A percentile compares a stretch with the other conserved stretches of the same genome.
Conservation (phyloP, 1,140 invertebrate species). For the Drosophila biarmipes region DNA sequence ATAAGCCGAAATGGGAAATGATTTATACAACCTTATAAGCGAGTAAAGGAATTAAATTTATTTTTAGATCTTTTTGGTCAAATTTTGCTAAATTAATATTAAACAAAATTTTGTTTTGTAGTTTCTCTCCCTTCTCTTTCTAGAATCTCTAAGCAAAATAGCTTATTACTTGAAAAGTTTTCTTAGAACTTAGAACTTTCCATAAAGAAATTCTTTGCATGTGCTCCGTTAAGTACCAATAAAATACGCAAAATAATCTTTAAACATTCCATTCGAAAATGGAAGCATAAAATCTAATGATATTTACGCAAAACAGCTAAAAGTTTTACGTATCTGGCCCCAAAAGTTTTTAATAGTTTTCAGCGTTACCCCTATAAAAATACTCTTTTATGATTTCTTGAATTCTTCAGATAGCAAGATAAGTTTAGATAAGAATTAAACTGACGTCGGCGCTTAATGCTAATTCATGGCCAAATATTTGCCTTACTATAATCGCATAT, state of each 20-base stretch:
- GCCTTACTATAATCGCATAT: slow-evolving; percentile 26
- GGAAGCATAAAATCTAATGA: slow-evolving; percentile 22
- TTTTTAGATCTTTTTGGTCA: too few species aligned
- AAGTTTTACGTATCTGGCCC: slow-evolving; percentile 5
- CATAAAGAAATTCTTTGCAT: slow-evolving; percentile 10
- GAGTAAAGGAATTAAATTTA: too few species aligned
- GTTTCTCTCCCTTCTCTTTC: too few species aligned
- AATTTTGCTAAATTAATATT: too few species aligned
- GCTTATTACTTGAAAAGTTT: too few species aligned
- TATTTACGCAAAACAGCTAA: slow-evolving; percentile 9
- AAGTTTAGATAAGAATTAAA: slow-evolving; percentile 23
- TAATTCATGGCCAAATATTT: slow-evolving; percentile 47
- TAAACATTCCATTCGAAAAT: slow-evolving; percentile 13
- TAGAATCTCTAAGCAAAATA: too few species aligned
- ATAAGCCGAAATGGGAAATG: background rate
- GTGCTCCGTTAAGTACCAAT: slow-evolving; percentile 14
- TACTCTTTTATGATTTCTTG: slow-evolving; percentile 14
- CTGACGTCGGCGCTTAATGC: slow-evolving; percentile 22
- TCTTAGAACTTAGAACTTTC: too few species aligned
- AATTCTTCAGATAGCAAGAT: slow-evolving; percentile 17
- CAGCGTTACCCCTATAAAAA: background rate
- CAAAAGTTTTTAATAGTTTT: slow-evolving; percentile 9
- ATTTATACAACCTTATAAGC: background rate
- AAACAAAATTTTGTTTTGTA: too few species aligned
- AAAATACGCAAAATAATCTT: slow-evolving; percentile 22